Conservation (phyloP, 2,113 vertebrate genomes). For the Dicrurus megarhynchus region DNA sequence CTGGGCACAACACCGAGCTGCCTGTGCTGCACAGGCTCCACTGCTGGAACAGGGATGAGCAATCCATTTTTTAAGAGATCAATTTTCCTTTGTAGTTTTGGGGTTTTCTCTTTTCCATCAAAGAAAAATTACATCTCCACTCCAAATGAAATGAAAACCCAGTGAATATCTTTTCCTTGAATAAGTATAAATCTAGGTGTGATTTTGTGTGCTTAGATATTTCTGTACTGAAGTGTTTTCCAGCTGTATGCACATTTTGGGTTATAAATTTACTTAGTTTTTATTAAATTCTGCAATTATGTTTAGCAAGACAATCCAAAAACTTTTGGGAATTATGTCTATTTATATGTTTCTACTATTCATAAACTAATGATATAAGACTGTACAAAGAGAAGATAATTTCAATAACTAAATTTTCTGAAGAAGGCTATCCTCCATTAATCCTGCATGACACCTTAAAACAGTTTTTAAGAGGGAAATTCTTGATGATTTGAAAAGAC, state of each 20-base stretch:
- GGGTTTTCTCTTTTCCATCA: neutral
- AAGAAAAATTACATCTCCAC: neutral
- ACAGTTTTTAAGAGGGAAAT: neutral
- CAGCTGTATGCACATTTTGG: neutral
- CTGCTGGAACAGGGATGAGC: neutral
- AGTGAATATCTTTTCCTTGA: neutral
- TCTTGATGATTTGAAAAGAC: neutral
- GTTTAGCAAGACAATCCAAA: neutral
- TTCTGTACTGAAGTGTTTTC: neutral
- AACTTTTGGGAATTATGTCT: neutral
- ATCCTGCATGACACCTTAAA: neutral
- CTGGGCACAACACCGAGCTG: accelerated
- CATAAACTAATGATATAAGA: neutral
- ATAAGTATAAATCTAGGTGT: neutral
- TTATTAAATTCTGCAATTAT: neutral
- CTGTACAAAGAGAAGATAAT: neutral
- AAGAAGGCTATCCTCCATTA: neutral
- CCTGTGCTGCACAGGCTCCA: neutral
- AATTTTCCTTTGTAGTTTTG: neutral
- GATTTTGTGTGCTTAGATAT: neutral
- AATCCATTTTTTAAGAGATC: neutral
- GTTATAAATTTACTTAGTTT: neutral
- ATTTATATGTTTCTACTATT: neutral
- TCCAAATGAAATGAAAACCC: neutral
- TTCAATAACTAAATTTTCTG: neutral